Evolutionary conservation across 2,888 invertebrate genomes (phyloP).

Genomic region (Platerodrilus igneus): DNA sequence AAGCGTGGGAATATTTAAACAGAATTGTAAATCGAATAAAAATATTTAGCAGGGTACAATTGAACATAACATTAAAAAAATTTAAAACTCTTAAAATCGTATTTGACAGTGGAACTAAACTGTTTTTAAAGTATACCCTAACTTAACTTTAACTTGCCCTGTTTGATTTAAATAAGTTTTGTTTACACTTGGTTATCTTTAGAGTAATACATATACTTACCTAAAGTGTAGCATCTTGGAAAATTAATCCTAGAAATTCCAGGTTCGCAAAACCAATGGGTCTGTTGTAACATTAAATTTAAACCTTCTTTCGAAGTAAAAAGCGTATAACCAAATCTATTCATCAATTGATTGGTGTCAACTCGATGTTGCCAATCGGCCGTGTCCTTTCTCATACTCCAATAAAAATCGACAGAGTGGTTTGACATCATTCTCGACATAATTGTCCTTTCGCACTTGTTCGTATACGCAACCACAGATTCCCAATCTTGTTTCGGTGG

Average conservation of each 20-base stretch:
- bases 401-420: constrained; percentile 79
- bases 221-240: constrained; percentile 81
- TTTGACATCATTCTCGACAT: constrained; percentile 74
- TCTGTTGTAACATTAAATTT: constrained; percentile 70
- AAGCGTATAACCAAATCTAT: constrained; percentile 78
- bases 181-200: too few relatives aligned
- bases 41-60: too few relatives aligned
- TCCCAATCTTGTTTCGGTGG: constrained; percentile 46
- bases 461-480: constrained; percentile 47
- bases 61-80: too few relatives aligned
- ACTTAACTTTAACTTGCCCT: too few relatives aligned
- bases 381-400: constrained; percentile 83
- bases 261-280: constrained; percentile 81
- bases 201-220: constrained; percentile 36
- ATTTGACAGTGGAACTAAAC: too few relatives aligned
- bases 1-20: too few relatives aligned
- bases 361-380: constrained; percentile 64
- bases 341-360: constrained; percentile 64
- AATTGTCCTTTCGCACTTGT: constrained; percentile 59
- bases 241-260: constrained; percentile 76
- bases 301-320: constrained; percentile 92
- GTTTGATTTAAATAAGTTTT: too few relatives aligned
- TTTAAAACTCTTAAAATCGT: too few relatives aligned
- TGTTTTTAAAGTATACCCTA: too few relatives aligned
- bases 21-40: too few relatives aligned